Evolutionary conservation across 2,113 vertebrate species (phyloP).

Genomic region (Rhea pennata): DNA sequence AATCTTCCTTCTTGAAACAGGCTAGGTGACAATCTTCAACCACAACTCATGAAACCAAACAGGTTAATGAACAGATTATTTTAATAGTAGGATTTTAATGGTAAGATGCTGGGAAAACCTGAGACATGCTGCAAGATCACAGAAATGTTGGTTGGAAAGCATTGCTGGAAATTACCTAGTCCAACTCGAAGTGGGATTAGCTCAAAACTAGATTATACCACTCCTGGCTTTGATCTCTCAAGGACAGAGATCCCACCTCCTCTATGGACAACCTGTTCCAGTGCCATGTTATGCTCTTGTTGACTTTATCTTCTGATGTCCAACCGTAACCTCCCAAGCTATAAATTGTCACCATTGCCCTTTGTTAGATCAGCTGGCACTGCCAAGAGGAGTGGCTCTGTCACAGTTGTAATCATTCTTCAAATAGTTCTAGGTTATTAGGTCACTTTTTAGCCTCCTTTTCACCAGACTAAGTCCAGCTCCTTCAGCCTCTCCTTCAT

Average conservation of each 20-base stretch:
- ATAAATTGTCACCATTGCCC: neutral
- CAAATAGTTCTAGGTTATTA: neutral
- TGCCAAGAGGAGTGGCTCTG: neutral
- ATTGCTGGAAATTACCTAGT: neutral
- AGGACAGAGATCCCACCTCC: neutral
- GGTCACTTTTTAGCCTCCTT: neutral
- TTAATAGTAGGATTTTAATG: constrained; percentile 38
- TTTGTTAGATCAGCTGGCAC: neutral
- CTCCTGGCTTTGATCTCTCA: neutral
- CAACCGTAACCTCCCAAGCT: neutral
- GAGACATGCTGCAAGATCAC: neutral
- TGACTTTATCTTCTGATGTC: neutral
- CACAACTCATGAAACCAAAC: constrained; percentile 6
- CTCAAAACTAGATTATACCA: neutral
- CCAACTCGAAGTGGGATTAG: neutral
- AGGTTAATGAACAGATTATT: constrained; percentile 7
- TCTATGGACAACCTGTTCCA: neutral
- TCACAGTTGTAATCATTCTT: neutral
- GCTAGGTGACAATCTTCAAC: constrained; percentile 50
- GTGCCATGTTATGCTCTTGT: neutral
- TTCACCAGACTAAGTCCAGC: neutral
- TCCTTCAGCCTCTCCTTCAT: neutral
- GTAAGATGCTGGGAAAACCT: neutral
- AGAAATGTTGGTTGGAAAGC: neutral
- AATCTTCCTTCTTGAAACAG: constrained; percentile 16